A percentile compares a stretch with the other conserved stretches of the same genome.
Evolutionary conservation across 2,797 vertebrate species (phyloP).

Genomic region (Orientallactaga sibirica): DNA sequence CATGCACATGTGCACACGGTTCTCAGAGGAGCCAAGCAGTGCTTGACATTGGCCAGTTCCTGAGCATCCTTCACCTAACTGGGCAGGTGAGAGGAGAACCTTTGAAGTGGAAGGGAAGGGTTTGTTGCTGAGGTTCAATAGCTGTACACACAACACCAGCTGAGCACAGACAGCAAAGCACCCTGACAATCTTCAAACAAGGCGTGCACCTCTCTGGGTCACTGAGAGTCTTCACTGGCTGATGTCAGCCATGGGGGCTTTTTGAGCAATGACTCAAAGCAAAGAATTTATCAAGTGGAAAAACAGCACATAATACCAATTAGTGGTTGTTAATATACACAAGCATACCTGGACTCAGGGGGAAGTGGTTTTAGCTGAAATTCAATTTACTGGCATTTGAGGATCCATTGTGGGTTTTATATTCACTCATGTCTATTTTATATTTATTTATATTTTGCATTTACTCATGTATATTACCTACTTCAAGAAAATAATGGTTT

Average conservation of each 20-base stretch:
- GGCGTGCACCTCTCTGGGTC: background rate
- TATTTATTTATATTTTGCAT: background rate
- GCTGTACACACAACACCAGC: background rate
- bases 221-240: background rate
- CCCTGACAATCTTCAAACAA: background rate
- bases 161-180: background rate
- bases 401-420: background rate
- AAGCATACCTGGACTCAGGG: background rate
- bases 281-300: background rate
- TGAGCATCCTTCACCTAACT: rapidly evolving
- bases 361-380: background rate
- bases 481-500: background rate
- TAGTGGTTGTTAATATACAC: rapidly evolving
- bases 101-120: background rate
- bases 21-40: background rate
- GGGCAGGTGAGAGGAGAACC: rapidly evolving
- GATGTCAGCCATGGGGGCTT: background rate
- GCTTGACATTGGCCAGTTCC: background rate
- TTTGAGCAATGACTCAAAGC: background rate
- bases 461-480: background rate
- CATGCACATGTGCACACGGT: no score
- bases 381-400: no score
- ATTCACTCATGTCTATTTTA: background rate
- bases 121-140: rapidly evolving
- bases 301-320: background rate